Percentiles rank a stretch among this genome's conserved stretches.
Conservation (phyloP, 2,797 vertebrate genomes). For the Myripristis murdjan region DNA sequence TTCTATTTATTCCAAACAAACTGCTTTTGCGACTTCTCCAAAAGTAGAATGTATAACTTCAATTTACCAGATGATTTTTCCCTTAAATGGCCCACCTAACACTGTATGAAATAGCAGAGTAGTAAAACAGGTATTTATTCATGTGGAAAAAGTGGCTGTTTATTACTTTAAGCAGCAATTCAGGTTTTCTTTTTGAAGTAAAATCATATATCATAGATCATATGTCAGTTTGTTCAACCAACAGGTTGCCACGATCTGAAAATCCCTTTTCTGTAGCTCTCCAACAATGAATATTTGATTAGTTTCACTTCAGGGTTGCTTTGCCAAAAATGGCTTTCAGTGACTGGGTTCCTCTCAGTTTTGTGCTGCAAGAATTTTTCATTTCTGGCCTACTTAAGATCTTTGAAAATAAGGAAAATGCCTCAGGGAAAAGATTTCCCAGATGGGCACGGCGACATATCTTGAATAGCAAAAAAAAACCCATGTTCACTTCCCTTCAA, state of each 20-base stretch:
- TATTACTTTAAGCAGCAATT: too few relatives aligned
- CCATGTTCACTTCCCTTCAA: background rate
- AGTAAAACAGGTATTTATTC: too few relatives aligned
- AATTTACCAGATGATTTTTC: too few relatives aligned
- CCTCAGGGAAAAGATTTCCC: constrained; percentile 14
- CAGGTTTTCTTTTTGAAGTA: too few relatives aligned
- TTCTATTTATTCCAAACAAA: too few relatives aligned
- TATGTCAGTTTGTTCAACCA: too few relatives aligned
- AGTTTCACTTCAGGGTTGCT: background rate
- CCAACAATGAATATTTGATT: background rate
- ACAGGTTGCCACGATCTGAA: background rate
- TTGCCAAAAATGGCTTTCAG: background rate
- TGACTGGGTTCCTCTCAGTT: background rate
- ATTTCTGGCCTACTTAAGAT: constrained; percentile 14
- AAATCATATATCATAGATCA: too few relatives aligned
- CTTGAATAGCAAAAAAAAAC: background rate
- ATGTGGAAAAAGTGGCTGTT: too few relatives aligned
- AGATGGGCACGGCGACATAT: background rate
- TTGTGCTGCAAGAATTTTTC: background rate
- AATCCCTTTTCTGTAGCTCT: background rate
- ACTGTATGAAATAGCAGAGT: too few relatives aligned
- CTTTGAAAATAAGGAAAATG: constrained; percentile 5
- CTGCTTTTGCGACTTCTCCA: too few relatives aligned
- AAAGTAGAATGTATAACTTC: too few relatives aligned
- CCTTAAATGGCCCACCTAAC: too few relatives aligned